phyloP scores from a whole-genome alignment of 2,888 invertebrate genomes.

The Oligia strigilis region DNA sequence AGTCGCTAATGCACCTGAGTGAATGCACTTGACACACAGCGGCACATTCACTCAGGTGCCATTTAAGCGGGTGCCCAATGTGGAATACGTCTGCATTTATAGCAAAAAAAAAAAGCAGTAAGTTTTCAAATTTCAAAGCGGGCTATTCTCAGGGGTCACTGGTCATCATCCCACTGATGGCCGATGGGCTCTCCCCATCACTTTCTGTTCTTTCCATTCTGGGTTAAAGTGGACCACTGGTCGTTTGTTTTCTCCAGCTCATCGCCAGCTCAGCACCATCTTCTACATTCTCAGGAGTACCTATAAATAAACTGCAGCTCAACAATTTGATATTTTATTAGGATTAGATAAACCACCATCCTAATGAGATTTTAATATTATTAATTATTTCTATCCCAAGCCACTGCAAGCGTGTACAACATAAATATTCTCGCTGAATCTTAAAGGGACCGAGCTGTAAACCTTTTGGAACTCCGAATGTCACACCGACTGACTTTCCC shows the following conservation, averaged over 20 bases:
- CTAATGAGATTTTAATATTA: conserved; percentile 35
- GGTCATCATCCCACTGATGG: background rate
- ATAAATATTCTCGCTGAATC: conserved; percentile 63
- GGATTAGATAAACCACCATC: conserved; percentile 7
- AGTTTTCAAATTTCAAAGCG: background rate
- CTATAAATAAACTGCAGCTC: background rate
- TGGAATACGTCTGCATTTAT: background rate
- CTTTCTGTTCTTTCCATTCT: no score
- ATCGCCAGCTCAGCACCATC: no score
- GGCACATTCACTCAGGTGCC: no score
- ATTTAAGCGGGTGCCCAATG: no score
- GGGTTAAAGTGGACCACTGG: no score
- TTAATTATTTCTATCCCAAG: conserved; percentile 19
- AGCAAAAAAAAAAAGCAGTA: background rate
- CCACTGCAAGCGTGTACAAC: conserved; percentile 20
- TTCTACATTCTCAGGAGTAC: no score
- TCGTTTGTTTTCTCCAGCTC: no score
- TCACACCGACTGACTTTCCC: conserved; percentile 54
- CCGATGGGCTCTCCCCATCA: no score
- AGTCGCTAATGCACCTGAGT: no score
- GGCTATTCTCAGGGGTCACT: background rate
- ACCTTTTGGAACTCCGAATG: conserved; percentile 58
- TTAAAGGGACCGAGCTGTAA: conserved; percentile 51
- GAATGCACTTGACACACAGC: no score
- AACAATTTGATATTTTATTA: background rate